phyloP scores from a whole-genome alignment of 2,797 vertebrate species.

The Tapirus indicus region DNA sequence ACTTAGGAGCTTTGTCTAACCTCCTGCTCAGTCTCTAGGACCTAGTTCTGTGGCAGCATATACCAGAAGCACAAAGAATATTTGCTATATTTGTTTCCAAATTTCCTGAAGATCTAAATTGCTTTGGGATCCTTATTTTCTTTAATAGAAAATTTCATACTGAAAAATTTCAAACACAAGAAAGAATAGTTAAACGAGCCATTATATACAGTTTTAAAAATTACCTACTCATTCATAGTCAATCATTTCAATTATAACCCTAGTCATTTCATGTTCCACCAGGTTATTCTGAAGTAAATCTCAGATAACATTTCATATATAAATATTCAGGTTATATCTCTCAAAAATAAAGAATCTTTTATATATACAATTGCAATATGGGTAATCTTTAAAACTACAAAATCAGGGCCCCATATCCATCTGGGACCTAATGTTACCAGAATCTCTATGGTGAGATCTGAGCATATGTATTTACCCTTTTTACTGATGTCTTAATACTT shows the following conservation, averaged over 20 bases:
- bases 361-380: background rate
- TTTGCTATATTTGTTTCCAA: background rate
- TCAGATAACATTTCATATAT: background rate
- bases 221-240: background rate
- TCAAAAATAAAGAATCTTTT: conserved; percentile 35
- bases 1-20: conserved; percentile 18
- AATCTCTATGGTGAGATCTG: background rate
- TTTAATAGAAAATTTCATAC: conserved; percentile 11
- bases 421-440: background rate
- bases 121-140: background rate
- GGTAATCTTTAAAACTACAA: background rate
- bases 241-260: background rate
- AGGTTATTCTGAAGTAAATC: conserved; percentile 14
- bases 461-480: background rate
- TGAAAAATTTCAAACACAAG: conserved; percentile 23
- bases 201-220: background rate
- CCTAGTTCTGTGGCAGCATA: background rate
- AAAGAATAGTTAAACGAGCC: conserved; percentile 29
- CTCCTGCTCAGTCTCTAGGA: background rate
- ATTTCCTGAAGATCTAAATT: conserved; percentile 45
- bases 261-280: background rate
- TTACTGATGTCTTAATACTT: too few relatives aligned
- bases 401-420: background rate
- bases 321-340: background rate
- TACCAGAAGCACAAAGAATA: conserved; percentile 8